Conservation (phyloP, 1,140 invertebrate species). For the Belonocnema kinseyi region DNA sequence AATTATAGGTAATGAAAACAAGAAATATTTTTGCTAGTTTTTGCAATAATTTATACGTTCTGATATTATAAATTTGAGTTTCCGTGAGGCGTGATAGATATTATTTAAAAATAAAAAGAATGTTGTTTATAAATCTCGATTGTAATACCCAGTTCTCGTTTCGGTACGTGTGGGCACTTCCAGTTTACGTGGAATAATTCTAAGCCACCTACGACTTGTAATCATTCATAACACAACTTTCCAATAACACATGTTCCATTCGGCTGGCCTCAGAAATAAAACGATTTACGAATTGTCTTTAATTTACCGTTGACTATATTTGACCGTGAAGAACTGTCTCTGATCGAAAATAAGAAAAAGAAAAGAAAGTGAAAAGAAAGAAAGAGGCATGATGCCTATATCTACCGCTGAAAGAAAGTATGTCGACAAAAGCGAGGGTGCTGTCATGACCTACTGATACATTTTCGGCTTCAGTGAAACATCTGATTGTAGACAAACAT, state of each 20-base stretch:
- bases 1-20: no score
- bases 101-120: no score
- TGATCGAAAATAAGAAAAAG: slow-evolving; percentile 43
- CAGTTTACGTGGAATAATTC: background rate
- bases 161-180: background rate
- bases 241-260: slow-evolving; percentile 4
- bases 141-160: no score
- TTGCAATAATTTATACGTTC: no score
- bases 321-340: slow-evolving; percentile 23
- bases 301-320: slow-evolving; percentile 25
- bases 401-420: slow-evolving; percentile 60
- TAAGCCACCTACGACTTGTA: background rate
- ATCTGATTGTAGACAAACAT: background rate
- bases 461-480: slow-evolving; percentile 51
- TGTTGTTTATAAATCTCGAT: no score
- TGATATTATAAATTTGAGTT: no score
- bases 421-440: slow-evolving; percentile 65
- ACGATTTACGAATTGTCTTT: slow-evolving; percentile 7
- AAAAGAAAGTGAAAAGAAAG: slow-evolving; percentile 55
- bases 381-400: slow-evolving; percentile 50
- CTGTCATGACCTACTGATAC: slow-evolving; percentile 69
- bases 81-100: no score
- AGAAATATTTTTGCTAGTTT: no score
- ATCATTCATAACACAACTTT: slow-evolving; percentile 15
- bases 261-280: background rate